Conservation (phyloP, 1,140 invertebrate species). For the Drosophila pruinosa region DNA sequence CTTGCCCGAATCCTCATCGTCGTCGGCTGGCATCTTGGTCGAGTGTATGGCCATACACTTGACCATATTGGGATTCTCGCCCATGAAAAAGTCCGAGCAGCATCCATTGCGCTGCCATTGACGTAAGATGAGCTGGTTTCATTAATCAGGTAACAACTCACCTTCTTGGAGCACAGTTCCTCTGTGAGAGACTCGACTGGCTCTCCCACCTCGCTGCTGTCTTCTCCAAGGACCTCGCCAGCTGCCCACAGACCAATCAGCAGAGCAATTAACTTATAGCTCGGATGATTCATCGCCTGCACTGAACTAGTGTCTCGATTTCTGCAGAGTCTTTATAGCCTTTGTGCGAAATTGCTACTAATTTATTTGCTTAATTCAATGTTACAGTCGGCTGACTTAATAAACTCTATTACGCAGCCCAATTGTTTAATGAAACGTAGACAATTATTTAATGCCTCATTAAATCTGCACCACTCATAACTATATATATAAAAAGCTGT, state of each 20-base stretch:
- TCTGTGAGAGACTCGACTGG: background rate
- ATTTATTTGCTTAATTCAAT: background rate
- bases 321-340: conserved; percentile 42
- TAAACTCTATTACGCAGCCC: background rate
- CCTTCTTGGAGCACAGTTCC: conserved; percentile 41
- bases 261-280: background rate
- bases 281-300: conserved; percentile 25
- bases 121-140: too few species aligned
- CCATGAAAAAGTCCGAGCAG: conserved; percentile 49
- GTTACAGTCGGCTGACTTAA: background rate
- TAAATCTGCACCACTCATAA: background rate
- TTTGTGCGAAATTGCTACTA: background rate
- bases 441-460: conserved; percentile 12
- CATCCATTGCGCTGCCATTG: conserved; percentile 43
- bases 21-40: conserved; percentile 31
- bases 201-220: background rate
- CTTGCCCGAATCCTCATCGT: conserved; percentile 35
- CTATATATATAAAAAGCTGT: conserved; percentile 26
- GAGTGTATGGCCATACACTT: conserved; percentile 61
- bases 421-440: conserved; percentile 9
- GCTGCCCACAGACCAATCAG: background rate
- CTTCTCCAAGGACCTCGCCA: background rate
- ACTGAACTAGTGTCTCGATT: conserved; percentile 13
- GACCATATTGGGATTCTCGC: conserved; percentile 26
- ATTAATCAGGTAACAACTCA: background rate